These are phyloP conservation scores for Leptopilina clavipes DNA, from an alignment of 1,140 invertebrate species.

Conservation along the genomic window DNA sequence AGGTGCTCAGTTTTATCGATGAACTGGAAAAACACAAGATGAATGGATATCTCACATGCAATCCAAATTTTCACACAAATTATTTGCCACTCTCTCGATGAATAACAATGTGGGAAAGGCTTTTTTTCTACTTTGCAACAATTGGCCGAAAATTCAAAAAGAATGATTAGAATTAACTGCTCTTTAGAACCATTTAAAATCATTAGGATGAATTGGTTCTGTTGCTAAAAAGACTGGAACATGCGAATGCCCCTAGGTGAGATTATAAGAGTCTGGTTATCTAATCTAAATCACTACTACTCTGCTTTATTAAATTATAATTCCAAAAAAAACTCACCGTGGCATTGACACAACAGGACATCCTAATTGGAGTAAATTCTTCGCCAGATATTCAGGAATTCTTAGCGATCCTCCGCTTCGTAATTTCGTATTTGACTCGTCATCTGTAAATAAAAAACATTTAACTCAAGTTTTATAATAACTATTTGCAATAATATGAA, in stretches of 20 bases:
- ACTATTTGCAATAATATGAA: too few species aligned
- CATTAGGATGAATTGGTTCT: too few species aligned
- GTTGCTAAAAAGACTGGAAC: too few species aligned
- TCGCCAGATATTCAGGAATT: conserved; percentile 65
- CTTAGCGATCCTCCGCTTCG: conserved; percentile 61
- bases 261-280: too few species aligned
- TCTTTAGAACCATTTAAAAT: too few species aligned
- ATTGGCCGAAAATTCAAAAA: too few species aligned
- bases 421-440: conserved; percentile 57
- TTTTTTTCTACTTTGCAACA: too few species aligned
- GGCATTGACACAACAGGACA: conserved; percentile 68
- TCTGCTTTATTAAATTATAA: too few species aligned
- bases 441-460: conserved; percentile 60
- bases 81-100: not conserved
- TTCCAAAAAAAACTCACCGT: conserved; percentile 62
- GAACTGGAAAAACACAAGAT: conserved; percentile 7
- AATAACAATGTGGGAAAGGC: not conserved
- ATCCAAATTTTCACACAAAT: conserved; percentile 14
- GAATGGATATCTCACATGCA: conserved; percentile 11
- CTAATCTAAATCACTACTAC: too few species aligned
- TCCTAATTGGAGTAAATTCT: conserved; percentile 68
- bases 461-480: too few species aligned
- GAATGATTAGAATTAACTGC: too few species aligned
- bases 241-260: too few species aligned
- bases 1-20: conserved; percentile 30